phyloP scores from a whole-genome alignment of 2,888 invertebrate genomes.

The Stratiomys singularior region DNA sequence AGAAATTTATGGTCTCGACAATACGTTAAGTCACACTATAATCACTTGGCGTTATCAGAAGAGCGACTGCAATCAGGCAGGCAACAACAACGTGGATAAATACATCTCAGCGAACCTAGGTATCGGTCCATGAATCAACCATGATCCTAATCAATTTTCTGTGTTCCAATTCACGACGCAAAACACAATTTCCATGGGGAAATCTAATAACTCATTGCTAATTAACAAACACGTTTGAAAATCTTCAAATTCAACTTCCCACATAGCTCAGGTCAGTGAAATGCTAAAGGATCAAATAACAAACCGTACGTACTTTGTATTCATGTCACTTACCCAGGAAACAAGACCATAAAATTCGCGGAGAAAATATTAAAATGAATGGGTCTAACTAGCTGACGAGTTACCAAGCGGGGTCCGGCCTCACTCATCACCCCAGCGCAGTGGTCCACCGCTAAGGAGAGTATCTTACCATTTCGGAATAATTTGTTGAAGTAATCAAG shows the following conservation, averaged over 20 bases:
- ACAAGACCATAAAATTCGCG: slow-evolving; percentile 35
- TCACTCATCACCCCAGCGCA: no score
- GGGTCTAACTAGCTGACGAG: neutral
- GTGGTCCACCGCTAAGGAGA: no score
- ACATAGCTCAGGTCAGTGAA: neutral
- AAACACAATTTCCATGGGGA: neutral
- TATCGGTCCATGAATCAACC: no score
- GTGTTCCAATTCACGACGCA: neutral
- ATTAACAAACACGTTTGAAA: slow-evolving; percentile 32
- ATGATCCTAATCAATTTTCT: neutral
- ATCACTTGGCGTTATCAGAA: no score
- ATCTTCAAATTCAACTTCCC: slow-evolving; percentile 13
- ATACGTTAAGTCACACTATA: no score
- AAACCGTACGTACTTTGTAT: slow-evolving; percentile 24
- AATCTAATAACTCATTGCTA: slow-evolving; percentile 24
- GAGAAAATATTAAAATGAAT: slow-evolving; percentile 31
- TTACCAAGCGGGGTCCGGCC: no score
- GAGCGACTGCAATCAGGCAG: no score
- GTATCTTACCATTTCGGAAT: slow-evolving; percentile 27
- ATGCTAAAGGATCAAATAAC: slow-evolving; percentile 27
- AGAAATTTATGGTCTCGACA: no score
- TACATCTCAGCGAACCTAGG: no score
- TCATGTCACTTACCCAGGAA: slow-evolving; percentile 17
- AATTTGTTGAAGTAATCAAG: slow-evolving; percentile 38
- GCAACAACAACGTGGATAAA: no score